Base-by-base conservation (phyloP, 92 coral and sea anemone species). In the Actinernus sp. region DNA sequence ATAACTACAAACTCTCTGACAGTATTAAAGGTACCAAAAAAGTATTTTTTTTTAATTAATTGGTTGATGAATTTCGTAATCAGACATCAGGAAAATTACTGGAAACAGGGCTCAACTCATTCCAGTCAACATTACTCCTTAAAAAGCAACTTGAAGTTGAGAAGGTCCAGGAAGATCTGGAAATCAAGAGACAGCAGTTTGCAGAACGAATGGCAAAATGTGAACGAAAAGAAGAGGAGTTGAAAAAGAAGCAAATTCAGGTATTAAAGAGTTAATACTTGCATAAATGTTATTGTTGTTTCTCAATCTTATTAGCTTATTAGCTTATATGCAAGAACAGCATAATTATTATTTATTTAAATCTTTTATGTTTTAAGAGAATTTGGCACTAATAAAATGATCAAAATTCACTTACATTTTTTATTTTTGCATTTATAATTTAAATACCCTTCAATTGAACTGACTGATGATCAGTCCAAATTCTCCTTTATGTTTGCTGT, bases 71-170 rank as follows among this genome's bases (percentile, higher is more conserved):
- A 45, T 31, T n/a, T n/a, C n/a, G n/a, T n/a, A n/a, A 38, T 9
- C 43, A 91, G 97, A 51, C 93, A 3, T 76, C 93, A 20, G 81
- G 81, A 32, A 85, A 83, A 54, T 74, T 94, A 21, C 83, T 93
- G 12, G 93, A 88, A 21, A 83, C 92, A 0, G 94, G 98, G 29
- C 81, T 93, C 54, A 93, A 90, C 50, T 90, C 98, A 0, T 78
- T 91, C 25, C 98, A 91, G 89, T 93, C 98, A 11, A 93, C 98
- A 0, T 61, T 90, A 6, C 81, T 93, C 28, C 81, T 93, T 78
- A 93, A 94, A 41, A 85, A 91, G 76, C 89, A 84, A 37, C 81
- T 73, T 11, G 97, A 94, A 50, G 94, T 92, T 43, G 94, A 91
- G 50, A 90, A 83, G 39, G 81, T 94, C 36, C 92, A 91, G 41